Conservation (phyloP, 2,113 vertebrate genomes). For the Otus sunia region DNA sequence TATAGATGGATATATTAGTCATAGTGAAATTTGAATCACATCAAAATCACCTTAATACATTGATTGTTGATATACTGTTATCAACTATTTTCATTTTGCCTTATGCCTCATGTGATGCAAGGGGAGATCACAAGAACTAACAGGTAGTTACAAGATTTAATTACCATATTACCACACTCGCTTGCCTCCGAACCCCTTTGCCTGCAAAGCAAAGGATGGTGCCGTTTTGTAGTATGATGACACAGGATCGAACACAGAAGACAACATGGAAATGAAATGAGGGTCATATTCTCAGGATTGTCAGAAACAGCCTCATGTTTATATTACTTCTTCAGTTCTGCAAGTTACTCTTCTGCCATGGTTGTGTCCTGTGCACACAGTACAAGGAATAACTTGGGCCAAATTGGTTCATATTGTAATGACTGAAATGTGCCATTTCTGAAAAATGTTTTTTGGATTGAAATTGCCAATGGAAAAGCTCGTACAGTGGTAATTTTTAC, state of each 20-base stretch:
- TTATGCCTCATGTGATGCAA: background rate
- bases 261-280: background rate
- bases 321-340: background rate
- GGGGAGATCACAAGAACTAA: background rate
- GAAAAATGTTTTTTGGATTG: background rate
- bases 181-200: rapidly evolving
- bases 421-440: background rate
- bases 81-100: background rate
- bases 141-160: background rate
- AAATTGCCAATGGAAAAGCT: background rate
- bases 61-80: background rate
- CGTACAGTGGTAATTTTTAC: background rate
- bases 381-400: background rate
- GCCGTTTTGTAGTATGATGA: background rate
- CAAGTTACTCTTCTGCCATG: background rate
- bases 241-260: background rate
- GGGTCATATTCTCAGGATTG: background rate
- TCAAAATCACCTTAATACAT: background rate
- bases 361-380: background rate
- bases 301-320: background rate
- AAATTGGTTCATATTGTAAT: background rate
- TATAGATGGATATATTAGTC: background rate
- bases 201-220: background rate
- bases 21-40: background rate
- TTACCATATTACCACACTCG: background rate